Conservation (phyloP, 1,140 invertebrate genomes). For the Nylanderia fulva region DNA sequence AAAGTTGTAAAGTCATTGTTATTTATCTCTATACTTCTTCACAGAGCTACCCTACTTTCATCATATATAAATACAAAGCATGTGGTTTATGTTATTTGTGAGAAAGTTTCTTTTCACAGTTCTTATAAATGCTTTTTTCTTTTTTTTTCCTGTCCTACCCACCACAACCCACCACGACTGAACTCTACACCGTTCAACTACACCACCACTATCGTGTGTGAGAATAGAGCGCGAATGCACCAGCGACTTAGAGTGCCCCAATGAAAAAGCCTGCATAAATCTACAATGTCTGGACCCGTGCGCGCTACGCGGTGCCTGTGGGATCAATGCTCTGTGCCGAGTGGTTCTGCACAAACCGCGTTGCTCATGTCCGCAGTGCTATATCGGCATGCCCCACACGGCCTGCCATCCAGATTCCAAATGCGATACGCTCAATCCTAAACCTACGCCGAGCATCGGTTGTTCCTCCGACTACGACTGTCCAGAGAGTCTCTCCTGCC, state of each 20-base stretch:
- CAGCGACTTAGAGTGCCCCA: slow-evolving; percentile 95
- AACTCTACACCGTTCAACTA: slow-evolving; percentile 63
- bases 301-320: slow-evolving; percentile 94
- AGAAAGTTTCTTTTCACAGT: slow-evolving; percentile 92
- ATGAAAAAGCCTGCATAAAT: slow-evolving; percentile 96
- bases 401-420: slow-evolving; percentile 92
- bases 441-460: slow-evolving; percentile 83
- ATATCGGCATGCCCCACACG: slow-evolving; percentile 92
- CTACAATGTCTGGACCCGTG: slow-evolving; percentile 95
- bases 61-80: slow-evolving; percentile 87
- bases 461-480: slow-evolving; percentile 91
- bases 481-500: slow-evolving; percentile 91
- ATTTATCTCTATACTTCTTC: slow-evolving; percentile 72
- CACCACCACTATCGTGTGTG: slow-evolving; percentile 59
- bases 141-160: slow-evolving; percentile 88
- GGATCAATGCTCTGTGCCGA: slow-evolving; percentile 94
- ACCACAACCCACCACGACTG: slow-evolving; percentile 61
- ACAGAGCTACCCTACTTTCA: slow-evolving; percentile 72
- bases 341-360: slow-evolving; percentile 93
- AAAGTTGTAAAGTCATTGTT: slow-evolving; percentile 65
- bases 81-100: slow-evolving; percentile 89
- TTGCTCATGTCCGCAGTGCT: slow-evolving; percentile 95
- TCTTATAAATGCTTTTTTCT: slow-evolving; percentile 90
- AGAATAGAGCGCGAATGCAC: slow-evolving; percentile 94
- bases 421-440: slow-evolving; percentile 88